Evolutionary conservation across 2,113 vertebrate genomes (phyloP).

Genomic region (Siniperca knerii): DNA sequence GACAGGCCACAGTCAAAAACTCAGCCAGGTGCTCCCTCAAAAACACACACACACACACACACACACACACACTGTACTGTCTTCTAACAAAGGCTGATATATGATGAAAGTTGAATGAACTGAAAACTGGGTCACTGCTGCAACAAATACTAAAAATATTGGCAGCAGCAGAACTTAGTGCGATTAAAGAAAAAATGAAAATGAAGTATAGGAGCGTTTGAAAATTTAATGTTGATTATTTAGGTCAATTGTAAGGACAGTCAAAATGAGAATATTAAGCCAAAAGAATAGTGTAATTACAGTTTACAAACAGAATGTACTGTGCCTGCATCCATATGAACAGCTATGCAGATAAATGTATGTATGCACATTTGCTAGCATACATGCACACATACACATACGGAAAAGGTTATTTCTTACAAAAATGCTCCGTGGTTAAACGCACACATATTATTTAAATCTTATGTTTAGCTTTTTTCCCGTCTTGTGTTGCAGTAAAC

Average conservation of each 20-base stretch:
- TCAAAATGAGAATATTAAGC: neutral
- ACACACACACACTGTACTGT: neutral
- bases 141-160: conserved; percentile 22
- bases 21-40: conserved; percentile 87
- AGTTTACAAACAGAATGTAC: neutral
- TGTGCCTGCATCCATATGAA: too few species aligned
- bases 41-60: neutral
- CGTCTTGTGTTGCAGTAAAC: conserved; percentile 85
- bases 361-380: too few species aligned
- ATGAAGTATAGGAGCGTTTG: neutral
- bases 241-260: too few species aligned
- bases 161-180: neutral
- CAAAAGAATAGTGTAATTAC: neutral
- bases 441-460: neutral
- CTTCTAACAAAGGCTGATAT: conserved; percentile 17
- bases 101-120: conserved; percentile 45
- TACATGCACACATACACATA: too few species aligned
- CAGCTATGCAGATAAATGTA: neutral
- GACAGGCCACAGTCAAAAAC: conserved; percentile 92
- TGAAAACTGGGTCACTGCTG: conserved; percentile 54
- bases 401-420: neutral
- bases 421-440: neutral
- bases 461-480: rapidly evolving
- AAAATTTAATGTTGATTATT: neutral
- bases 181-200: neutral